Conservation (phyloP, 2,797 vertebrate species). For the Naso thynnoides region DNA sequence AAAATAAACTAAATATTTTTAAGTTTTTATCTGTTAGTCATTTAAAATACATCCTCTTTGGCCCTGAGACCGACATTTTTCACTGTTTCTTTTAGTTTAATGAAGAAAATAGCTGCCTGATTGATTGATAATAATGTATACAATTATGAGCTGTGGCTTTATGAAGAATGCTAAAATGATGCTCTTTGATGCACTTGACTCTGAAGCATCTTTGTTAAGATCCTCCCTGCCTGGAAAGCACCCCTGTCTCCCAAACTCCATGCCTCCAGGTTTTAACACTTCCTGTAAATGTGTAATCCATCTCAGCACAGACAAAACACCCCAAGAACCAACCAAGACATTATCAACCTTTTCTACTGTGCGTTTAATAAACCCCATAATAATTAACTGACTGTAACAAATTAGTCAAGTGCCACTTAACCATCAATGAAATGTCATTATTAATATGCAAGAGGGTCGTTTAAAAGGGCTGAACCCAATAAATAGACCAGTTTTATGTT, state of each 20-base stretch:
- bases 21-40: neutral
- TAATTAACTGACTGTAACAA: conserved; percentile 11
- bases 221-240: neutral
- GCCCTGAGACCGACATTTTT: neutral
- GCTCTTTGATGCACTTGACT: neutral
- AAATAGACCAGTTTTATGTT: too few species aligned
- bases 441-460: neutral
- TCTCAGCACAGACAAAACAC: neutral
- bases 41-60: neutral
- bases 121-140: neutral
- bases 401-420: neutral
- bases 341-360: neutral
- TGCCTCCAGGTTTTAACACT: neutral
- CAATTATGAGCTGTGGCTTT: neutral
- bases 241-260: neutral
- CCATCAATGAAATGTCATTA: neutral
- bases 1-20: neutral
- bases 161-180: neutral
- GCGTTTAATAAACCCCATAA: neutral
- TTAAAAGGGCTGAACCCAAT: neutral
- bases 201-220: neutral
- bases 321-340: conserved; percentile 1
- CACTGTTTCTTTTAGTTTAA: neutral
- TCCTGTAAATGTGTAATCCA: neutral
- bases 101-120: neutral